A percentile compares a stretch with the other conserved stretches of the same genome.
Evolutionary conservation across 2,113 vertebrate genomes (phyloP).

Genomic region (Psilopogon haemacephalus): DNA sequence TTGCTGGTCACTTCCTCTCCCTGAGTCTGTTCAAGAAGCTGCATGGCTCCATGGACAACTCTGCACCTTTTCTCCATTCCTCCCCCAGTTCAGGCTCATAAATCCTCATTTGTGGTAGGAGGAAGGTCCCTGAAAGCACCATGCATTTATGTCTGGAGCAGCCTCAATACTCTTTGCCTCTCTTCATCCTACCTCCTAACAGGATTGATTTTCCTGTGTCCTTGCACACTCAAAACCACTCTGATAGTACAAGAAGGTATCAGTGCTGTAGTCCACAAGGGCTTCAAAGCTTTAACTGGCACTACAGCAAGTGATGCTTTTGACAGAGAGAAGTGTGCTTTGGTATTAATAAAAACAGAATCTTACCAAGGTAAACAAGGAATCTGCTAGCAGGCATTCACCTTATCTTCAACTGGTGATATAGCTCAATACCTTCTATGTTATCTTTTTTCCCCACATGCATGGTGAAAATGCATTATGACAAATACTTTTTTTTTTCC

Average conservation of each 20-base stretch:
- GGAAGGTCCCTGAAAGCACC: not conserved
- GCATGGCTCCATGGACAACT: not conserved
- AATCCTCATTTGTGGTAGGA: accelerated
- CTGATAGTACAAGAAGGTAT: not conserved
- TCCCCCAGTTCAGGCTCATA: not conserved
- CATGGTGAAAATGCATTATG: not conserved
- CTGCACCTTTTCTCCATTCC: not conserved
- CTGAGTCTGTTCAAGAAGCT: not conserved
- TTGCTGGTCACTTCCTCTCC: not conserved
- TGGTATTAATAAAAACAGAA: not conserved
- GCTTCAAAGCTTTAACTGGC: not conserved
- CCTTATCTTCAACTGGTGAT: not conserved
- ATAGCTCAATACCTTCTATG: not conserved
- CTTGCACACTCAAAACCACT: not conserved
- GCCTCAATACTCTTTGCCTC: not conserved
- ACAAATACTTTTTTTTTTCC: not conserved
- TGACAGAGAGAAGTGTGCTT: not conserved
- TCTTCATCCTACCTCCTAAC: not conserved
- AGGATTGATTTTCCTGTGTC: not conserved
- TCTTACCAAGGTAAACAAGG: not conserved
- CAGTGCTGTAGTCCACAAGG: not conserved
- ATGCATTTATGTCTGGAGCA: not conserved
- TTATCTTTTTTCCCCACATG: not conserved
- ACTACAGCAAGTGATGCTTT: not conserved
- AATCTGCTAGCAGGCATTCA: not conserved